Percentiles rank a stretch among this genome's conserved stretches.
Evolutionary conservation across 2,888 invertebrate species (phyloP).

Genomic region (Rhagonycha lutea): DNA sequence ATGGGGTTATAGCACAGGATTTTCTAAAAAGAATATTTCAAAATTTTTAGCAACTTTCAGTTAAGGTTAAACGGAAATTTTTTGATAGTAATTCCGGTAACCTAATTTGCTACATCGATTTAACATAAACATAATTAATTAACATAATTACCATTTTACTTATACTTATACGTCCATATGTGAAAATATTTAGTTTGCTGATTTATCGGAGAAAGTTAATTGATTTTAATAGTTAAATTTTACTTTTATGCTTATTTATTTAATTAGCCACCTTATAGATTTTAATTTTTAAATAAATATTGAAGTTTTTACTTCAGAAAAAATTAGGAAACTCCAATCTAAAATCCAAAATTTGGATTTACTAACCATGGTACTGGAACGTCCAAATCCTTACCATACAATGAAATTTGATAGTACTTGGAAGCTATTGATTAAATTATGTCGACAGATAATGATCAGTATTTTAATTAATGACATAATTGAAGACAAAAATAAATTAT

Average conservation of each 20-base stretch:
- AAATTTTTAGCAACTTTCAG: not conserved
- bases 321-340: too few relatives aligned
- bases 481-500: not conserved
- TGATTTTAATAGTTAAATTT: not conserved
- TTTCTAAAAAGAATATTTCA: too few relatives aligned
- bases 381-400: not conserved
- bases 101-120: not conserved
- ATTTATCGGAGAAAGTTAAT: not conserved
- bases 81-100: not conserved
- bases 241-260: not conserved
- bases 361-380: not conserved
- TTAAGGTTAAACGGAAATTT: not conserved
- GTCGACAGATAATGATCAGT: not conserved
- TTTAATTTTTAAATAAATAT: not conserved
- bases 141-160: not conserved
- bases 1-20: too few relatives aligned
- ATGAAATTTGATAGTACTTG: not conserved
- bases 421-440: not conserved
- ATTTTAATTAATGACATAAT: not conserved
- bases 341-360: too few relatives aligned
- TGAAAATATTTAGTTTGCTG: not conserved
- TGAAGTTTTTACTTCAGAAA: too few relatives aligned
- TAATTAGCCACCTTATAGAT: not conserved
- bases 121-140: not conserved
- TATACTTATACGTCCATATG: not conserved